Conservation (phyloP, 1,140 invertebrate genomes). For the Contarinia nasturtii region DNA sequence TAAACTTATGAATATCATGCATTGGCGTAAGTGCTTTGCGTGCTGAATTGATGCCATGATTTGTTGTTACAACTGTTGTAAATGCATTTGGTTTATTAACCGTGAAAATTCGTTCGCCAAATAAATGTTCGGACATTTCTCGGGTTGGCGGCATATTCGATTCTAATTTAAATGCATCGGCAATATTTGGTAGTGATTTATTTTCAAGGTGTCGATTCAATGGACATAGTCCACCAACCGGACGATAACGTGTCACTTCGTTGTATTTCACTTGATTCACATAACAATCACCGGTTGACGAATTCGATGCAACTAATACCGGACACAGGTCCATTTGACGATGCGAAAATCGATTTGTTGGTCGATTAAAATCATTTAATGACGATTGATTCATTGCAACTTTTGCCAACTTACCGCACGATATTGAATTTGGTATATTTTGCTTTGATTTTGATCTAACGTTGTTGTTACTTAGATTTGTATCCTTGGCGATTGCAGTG, state of each 20-base stretch:
- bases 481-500: constrained; percentile 2
- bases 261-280: background rate
- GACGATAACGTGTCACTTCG: background rate
- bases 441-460: too few relatives aligned
- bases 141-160: background rate
- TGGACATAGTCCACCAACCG: background rate
- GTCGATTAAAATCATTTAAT: too few relatives aligned
- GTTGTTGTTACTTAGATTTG: background rate
- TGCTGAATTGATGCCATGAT: too few relatives aligned
- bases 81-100: background rate
- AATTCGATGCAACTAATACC: too few relatives aligned
- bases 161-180: constrained; percentile 1
- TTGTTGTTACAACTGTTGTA: too few relatives aligned
- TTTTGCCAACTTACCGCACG: too few relatives aligned
- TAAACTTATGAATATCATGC: background rate
- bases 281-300: too few relatives aligned
- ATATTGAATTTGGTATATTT: too few relatives aligned
- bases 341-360: too few relatives aligned
- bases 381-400: too few relatives aligned
- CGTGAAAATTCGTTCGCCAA: background rate
- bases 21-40: background rate
- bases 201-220: background rate
- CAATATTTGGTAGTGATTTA: constrained; percentile 3
- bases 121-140: background rate
- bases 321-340: too few relatives aligned